Evolutionary conservation across 2,797 vertebrate genomes (phyloP).

Genomic region (Falco berigora): DNA sequence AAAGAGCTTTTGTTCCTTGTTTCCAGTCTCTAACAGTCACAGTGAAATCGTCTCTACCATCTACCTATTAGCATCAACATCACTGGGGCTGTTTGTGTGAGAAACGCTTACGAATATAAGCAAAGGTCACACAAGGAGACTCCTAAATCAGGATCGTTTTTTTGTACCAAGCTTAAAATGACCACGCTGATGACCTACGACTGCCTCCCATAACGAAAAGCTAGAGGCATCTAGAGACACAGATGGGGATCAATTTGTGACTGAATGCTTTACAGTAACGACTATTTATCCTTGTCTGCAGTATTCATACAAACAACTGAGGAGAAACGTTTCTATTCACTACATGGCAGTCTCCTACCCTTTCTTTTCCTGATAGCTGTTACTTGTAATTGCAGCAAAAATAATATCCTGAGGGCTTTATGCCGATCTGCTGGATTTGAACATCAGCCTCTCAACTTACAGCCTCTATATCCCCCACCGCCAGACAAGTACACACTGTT

Average conservation of each 20-base stretch:
- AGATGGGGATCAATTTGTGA: slow-evolving; percentile 7
- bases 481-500: not conserved
- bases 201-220: not conserved
- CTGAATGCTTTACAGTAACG: not conserved
- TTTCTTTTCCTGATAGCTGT: not conserved
- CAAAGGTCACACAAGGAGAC: not conserved
- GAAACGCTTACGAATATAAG: not conserved
- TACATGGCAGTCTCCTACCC: not conserved
- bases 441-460: not conserved
- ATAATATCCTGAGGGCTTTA: slow-evolving; percentile 33
- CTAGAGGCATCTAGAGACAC: not conserved
- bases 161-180: not conserved
- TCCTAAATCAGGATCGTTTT: not conserved
- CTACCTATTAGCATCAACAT: slow-evolving; percentile 23
- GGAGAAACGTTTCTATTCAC: not conserved
- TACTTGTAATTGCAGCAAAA: slow-evolving; percentile 24
- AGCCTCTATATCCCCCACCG: not conserved
- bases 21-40: not conserved
- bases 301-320: not conserved
- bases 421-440: slow-evolving; percentile 23
- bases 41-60: not conserved
- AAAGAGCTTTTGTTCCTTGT: slow-evolving; percentile 53
- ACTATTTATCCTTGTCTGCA: not conserved
- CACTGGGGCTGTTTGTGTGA: not conserved
- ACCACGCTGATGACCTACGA: not conserved